Percentiles rank a stretch among this genome's conserved stretches.
These are phyloP conservation scores for Lanistes nyassanus DNA, from an alignment of 1,140 invertebrate genomes.

Conservation along the genomic window DNA sequence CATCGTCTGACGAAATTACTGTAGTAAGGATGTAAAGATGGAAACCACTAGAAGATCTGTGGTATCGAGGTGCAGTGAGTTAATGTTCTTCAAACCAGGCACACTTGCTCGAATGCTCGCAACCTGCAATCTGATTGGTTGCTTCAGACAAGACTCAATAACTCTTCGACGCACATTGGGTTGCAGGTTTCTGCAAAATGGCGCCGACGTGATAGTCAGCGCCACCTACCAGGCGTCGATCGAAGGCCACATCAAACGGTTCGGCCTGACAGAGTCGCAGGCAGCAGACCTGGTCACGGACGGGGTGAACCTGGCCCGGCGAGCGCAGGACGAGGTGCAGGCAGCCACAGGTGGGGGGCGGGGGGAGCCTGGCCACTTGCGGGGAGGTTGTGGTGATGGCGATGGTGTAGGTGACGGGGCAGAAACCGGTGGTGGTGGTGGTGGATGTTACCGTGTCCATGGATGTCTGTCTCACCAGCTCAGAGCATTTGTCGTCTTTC, in stretches of 20 bases:
- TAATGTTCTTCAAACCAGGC: too few relatives aligned
- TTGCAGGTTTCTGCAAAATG: constrained; percentile 72
- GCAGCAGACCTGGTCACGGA: constrained; percentile 76
- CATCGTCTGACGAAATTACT: too few relatives aligned
- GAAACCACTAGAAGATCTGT: too few relatives aligned
- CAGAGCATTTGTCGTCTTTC: too few relatives aligned
- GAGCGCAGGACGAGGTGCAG: constrained; percentile 32
- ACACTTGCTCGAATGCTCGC: not conserved
- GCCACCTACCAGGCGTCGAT: constrained; percentile 91
- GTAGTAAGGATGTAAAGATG: too few relatives aligned
- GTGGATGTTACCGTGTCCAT: not conserved
- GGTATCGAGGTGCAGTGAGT: too few relatives aligned
- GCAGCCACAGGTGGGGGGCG: constrained; percentile 30
- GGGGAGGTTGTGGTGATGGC: too few relatives aligned
- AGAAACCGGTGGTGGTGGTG: not conserved
- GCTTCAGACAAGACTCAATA: not conserved
- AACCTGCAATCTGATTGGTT: not conserved
- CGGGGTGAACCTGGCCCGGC: constrained; percentile 35
- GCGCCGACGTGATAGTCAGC: constrained; percentile 85
- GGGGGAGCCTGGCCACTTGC: too few relatives aligned
- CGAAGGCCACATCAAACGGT: constrained; percentile 78
- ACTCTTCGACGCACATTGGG: not conserved
- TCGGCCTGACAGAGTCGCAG: constrained; percentile 73
- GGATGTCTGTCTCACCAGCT: not conserved
- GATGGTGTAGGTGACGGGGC: not conserved